Base-by-base conservation (phyloP, 2,797 vertebrate genomes). In the Tauraco hartlaubi region DNA sequence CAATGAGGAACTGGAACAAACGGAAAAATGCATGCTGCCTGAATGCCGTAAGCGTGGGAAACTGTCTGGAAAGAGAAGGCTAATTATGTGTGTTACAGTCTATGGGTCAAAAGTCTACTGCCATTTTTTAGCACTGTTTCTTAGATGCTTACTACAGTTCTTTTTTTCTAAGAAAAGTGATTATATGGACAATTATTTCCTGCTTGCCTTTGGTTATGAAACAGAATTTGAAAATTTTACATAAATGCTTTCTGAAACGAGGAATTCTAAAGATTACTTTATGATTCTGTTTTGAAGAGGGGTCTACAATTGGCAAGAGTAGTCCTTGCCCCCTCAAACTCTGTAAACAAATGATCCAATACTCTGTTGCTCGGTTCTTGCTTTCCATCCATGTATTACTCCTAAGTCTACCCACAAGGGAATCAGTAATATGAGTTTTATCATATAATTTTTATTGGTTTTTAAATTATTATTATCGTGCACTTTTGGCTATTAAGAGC, bases 1-100 rank as follows among this genome's bases (percentile, higher is more conserved):
- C 90, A 99, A 98, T 0, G 99, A 99, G 94, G 99, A 99, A n/a
- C 97, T 99, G 92, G 99, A 99, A n/a, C 99, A 99, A 96, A 98
- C 98, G 97, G 99, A 99, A 95, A 99, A 99, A 90, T 99, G 99
- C 98, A 99, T 99, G 99, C 97, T 99, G 55, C 99, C 99, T 0
- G 99, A 99, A 81, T 99, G 99, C 79, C 99, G 99, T 99, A 98
- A 99, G 99, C 98, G 33, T 39, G 25, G 73, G 14, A 35, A 11
- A 10, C 52, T 15, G 31, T n/a, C 46, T 55, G 51, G 35, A 15
- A 21, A 39, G 3, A 44, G 31, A n/a, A 55, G 25, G 28, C 15
- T 29, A 8, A 37, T 35, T 44, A 3, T 3, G 5, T 3, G 7
- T 20, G 26, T 39, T 12, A 29, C 28, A 66, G 5, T 10, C 49